Evolutionary conservation across 1,140 invertebrate species (phyloP), one percentile per base, ranked within the genome.

Genomic region (Atta texana): DNA sequence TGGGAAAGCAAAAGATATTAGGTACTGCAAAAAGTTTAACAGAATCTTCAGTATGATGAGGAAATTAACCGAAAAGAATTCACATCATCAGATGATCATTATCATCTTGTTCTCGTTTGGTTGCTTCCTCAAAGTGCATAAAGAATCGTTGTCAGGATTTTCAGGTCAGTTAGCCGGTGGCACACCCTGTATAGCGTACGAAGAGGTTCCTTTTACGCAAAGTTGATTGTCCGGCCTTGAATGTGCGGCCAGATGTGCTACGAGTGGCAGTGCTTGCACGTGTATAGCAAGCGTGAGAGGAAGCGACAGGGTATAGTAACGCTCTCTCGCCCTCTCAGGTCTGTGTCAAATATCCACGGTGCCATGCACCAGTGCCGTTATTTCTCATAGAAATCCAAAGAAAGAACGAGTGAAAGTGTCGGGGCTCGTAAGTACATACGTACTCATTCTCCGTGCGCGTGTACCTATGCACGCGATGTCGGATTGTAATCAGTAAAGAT

Each of bases 221-320:
- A 88, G 92, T 93, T 92, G 92, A 93, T 92, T 91, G 91, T 88
- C 92, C 92, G 92, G 85, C 92, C 92, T 93, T 93, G 92, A 90
- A 92, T 92, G 80, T 88, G 44, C 75, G 86, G 55, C 91, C 92
- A 92, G 91, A 92, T 92, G 89, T 76, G 87, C 89, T 59, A 61
- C 85, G 51, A 74, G 51, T 14, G 39, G 16, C 57, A 28, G 5
- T 21, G 63, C 51, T 86, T 82, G 53, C 44, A 51, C 80, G 55
- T 75, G 69, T 84, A 39, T 84, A 72, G 24, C 68, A 66, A 49
- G 68, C 64, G 78, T 49, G 18, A 49, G 80, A 69, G 80, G 68
- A 21, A 69, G 21, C 55, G 24, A 24, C 39, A 34, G 21, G 2
- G 12, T 51, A 51, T 51, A 69, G 66, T 51, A 51, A 59, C 57